Percentiles rank a stretch among this genome's conserved stretches.
These are phyloP conservation scores for Platyscapa corneri DNA, from an alignment of 1,140 invertebrate species.

Conservation along the genomic window DNA sequence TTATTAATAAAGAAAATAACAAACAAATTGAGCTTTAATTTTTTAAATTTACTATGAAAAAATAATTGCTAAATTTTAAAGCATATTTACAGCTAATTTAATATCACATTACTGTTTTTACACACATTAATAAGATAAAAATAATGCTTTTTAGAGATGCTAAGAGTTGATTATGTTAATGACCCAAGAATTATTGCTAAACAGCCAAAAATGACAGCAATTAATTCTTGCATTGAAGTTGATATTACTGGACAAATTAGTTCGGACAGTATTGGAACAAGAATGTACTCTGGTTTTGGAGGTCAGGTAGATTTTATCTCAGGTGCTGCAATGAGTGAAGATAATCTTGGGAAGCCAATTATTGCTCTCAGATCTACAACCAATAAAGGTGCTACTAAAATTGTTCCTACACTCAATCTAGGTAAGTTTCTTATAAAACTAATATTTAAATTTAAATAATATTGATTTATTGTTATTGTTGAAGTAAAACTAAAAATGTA, in stretches of 20 bases:
- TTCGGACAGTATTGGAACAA: constrained; percentile 92
- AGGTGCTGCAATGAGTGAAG: constrained; percentile 91
- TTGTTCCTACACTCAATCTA: constrained; percentile 86
- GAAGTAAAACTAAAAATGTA: no score
- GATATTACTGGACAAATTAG: constrained; percentile 96
- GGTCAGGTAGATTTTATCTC: constrained; percentile 97
- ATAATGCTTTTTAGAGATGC: constrained; percentile 81
- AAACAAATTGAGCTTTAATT: no score
- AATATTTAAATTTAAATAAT: no score
- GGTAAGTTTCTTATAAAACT: constrained; percentile 74
- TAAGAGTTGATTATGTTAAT: constrained; percentile 91
- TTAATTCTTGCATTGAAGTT: constrained; percentile 97
- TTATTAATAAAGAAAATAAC: no score
- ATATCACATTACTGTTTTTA: neutral
- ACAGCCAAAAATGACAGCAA: constrained; percentile 94
- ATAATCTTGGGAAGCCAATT: constrained; percentile 93
- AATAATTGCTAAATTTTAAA: no score
- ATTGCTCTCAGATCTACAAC: constrained; percentile 93
- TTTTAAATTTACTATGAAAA: no score
- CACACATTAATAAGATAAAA: neutral
- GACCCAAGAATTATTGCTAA: constrained; percentile 85
- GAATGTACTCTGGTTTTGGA: constrained; percentile 94
- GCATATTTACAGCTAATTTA: no score
- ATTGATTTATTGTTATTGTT: no score
- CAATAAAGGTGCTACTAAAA: constrained; percentile 91